phyloP scores from a whole-genome alignment of 2,888 invertebrate species.

The Allygus modestus region DNA sequence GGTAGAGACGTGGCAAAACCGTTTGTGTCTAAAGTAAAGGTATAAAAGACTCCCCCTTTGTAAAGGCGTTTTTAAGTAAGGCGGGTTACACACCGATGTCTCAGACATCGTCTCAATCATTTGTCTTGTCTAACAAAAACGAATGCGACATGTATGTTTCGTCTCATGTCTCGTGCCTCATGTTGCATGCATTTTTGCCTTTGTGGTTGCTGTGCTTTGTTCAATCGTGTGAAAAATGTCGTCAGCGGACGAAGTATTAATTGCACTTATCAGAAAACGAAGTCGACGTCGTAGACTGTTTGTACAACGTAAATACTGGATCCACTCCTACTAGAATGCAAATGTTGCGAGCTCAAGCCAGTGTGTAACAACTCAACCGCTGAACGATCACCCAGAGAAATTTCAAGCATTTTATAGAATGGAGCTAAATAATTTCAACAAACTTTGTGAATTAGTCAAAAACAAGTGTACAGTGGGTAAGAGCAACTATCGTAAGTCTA shows the following conservation, averaged over 20 bases:
- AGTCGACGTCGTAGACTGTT: background rate
- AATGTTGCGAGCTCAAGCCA: slow-evolving; percentile 21
- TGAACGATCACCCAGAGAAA: slow-evolving; percentile 7
- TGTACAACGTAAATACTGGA: background rate
- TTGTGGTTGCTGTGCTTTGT: background rate
- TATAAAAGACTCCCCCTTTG: too few relatives aligned
- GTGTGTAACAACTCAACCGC: background rate
- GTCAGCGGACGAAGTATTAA: background rate
- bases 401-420: background rate
- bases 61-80: background rate
- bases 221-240: background rate
- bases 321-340: background rate
- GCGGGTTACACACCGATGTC: background rate
- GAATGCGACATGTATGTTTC: background rate
- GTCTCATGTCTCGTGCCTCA: background rate
- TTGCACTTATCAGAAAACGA: background rate
- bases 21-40: too few relatives aligned
- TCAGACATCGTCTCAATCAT: background rate
- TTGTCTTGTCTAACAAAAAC: background rate
- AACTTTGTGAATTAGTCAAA: too few relatives aligned
- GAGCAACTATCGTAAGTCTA: slow-evolving; percentile 17
- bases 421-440: background rate
- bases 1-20: too few relatives aligned
- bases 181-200: too few relatives aligned
- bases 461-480: background rate